Evolutionary conservation across 2,888 invertebrate genomes (phyloP), one percentile per base, ranked within the genome.

Genomic region (Trichogramma evanescens): DNA sequence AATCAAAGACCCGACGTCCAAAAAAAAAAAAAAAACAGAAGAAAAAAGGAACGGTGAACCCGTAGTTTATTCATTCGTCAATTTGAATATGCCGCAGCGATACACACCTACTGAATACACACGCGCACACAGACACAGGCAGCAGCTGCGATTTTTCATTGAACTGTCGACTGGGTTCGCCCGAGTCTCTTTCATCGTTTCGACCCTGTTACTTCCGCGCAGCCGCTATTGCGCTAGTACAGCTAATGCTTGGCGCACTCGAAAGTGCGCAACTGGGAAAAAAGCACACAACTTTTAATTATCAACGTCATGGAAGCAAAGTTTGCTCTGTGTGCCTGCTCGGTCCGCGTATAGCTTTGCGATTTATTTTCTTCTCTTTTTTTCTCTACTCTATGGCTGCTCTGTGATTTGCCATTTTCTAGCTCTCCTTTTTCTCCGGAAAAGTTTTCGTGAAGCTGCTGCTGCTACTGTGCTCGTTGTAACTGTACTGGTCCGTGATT

Each of bases 111-210:
- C 13, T 13, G 13, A 1, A 13, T 13, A 2, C 2, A 13, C 13
- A 13, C 13, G 2, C 13, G 13, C 13, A 13, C 13, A 13, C 13
- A 13, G 13, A 13, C 13, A 13, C 13, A 13, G 13, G 13, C 13
- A 13, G 55, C 53, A 51, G 51, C 51, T 55, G 59, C 52, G 61
- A 61, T 63, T 63, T 63, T 63, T 63, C 63, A 63, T 63, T 61
- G 63, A 63, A 63, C 63, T 59, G 46, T 45, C 56, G 54, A 9
- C 61, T 44, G 8, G 7, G 43, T 13, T 39, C 51, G 13, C 49
- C 26, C 55, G 13, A 13, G 58, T 63, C 61, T 61, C 59, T 63
- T 63, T 61, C 56, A 63, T 63, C 61, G 45, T 59, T 61, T 56
- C 56, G 49, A 46, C 50, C n/a, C 13, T 6, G 8, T 10, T 45